phyloP scores from a whole-genome alignment of 2,888 invertebrate genomes.

The Noctua janthe region DNA sequence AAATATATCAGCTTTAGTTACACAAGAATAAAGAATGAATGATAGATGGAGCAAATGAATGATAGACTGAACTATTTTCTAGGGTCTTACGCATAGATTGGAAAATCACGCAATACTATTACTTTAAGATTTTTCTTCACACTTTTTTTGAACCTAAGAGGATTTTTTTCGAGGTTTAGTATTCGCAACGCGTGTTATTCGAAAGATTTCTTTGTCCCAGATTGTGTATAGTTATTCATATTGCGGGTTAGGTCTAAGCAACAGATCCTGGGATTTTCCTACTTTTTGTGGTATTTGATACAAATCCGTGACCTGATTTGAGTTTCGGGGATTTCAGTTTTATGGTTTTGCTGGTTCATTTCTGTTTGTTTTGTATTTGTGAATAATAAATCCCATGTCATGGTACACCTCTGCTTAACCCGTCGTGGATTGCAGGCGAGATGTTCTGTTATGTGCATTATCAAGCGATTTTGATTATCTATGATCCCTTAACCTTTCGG shows the following conservation, averaged over 20 bases:
- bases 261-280: neutral
- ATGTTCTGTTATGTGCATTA: too few species aligned
- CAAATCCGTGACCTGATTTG: conserved; percentile 7
- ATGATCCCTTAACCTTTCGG: too few species aligned
- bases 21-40: conserved; percentile 7
- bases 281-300: neutral
- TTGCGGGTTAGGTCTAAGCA: neutral
- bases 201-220: neutral
- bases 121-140: conserved; percentile 6
- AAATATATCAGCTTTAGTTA: neutral
- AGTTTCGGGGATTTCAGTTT: neutral
- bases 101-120: conserved; percentile 5
- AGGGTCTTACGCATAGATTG: too few species aligned
- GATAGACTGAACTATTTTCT: conserved; percentile 1
- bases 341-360: neutral
- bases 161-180: conserved; percentile 1
- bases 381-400: too few species aligned
- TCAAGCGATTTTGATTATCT: neutral
- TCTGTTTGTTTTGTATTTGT: neutral
- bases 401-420: too few species aligned
- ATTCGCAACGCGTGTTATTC: conserved; percentile 17
- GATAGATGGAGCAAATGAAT: conserved; percentile 19
- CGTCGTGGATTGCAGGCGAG: too few species aligned
- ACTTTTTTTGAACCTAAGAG: neutral
- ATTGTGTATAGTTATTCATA: neutral